A percentile compares a stretch with the other conserved stretches of the same genome.
Evolutionary conservation across 2,113 vertebrate genomes (phyloP).

Genomic region (Macquaria australasica): DNA sequence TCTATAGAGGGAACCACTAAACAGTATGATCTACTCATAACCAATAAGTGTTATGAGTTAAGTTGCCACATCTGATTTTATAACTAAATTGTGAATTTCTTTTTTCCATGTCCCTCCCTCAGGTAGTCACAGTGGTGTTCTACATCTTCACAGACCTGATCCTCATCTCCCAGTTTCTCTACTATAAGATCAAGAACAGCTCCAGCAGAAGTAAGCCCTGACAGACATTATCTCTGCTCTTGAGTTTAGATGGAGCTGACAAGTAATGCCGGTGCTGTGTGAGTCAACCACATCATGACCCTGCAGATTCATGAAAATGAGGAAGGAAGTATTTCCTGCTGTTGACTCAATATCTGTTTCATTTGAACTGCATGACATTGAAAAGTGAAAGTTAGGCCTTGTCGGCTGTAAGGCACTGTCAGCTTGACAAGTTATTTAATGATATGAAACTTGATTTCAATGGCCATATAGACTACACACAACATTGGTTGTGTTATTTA

Average conservation of each 20-base stretch:
- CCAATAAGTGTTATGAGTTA: neutral
- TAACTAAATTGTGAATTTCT: neutral
- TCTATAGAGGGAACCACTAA: neutral
- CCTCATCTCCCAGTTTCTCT: conserved; percentile 80
- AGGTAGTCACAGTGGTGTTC: conserved; percentile 81
- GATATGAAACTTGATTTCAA: neutral
- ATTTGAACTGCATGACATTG: neutral
- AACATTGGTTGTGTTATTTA: neutral
- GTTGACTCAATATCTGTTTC: neutral
- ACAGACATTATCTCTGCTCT: neutral
- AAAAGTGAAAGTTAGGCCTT: neutral
- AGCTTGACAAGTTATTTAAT: neutral
- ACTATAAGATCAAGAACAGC: conserved; percentile 83
- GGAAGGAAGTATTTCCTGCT: neutral
- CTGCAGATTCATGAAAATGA: neutral
- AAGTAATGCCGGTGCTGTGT: neutral
- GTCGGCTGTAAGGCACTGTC: neutral
- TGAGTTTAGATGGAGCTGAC: neutral
- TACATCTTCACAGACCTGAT: conserved; percentile 79
- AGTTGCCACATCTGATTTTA: neutral
- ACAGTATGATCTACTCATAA: neutral
- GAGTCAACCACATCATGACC: neutral
- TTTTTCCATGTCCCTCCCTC: conserved; percentile 31
- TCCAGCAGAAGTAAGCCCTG: conserved; percentile 75
- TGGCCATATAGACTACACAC: neutral